phyloP scores from a whole-genome alignment of 2,888 invertebrate genomes.

The Synergus laeviventris region DNA sequence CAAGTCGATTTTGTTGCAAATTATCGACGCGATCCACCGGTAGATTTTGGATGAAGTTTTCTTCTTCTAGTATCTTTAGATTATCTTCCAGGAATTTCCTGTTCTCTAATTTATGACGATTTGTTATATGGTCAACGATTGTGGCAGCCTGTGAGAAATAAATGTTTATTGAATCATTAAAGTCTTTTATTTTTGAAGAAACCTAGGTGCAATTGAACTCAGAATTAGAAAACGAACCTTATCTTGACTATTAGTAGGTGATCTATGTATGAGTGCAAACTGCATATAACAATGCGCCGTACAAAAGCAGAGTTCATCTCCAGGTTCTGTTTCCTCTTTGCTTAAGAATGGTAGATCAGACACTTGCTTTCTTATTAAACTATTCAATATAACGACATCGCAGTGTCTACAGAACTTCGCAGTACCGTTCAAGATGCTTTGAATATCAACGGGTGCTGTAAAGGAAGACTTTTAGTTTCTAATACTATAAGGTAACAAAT shows the following conservation, averaged over 20 bases:
- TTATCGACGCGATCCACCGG: slow-evolving; percentile 63
- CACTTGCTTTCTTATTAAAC: slow-evolving; percentile 87
- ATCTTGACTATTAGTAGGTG: slow-evolving; percentile 79
- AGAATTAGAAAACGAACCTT: slow-evolving; percentile 74
- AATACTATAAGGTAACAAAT: neutral
- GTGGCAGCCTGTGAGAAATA: slow-evolving; percentile 77
- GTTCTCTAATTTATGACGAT: slow-evolving; percentile 76
- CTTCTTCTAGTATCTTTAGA: slow-evolving; percentile 65
- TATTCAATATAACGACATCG: slow-evolving; percentile 92
- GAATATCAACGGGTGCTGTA: slow-evolving; percentile 88
- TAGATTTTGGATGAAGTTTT: slow-evolving; percentile 65
- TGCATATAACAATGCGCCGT: slow-evolving; percentile 92
- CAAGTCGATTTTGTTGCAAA: slow-evolving; percentile 79
- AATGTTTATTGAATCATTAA: neutral
- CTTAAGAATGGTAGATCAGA: slow-evolving; percentile 86
- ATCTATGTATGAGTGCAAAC: slow-evolving; percentile 83
- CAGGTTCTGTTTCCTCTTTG: slow-evolving; percentile 82
- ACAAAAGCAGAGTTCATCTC: slow-evolving; percentile 90
- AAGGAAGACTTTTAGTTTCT: slow-evolving; percentile 45
- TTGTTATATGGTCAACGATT: slow-evolving; percentile 77
- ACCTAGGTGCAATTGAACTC: neutral
- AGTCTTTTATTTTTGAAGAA: neutral
- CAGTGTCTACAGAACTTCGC: slow-evolving; percentile 95
- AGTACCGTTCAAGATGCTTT: slow-evolving; percentile 92
- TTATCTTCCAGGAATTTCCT: slow-evolving; percentile 67